Evolutionary conservation across 2,888 invertebrate species (phyloP).

Genomic region (Lydus trimaculatus): DNA sequence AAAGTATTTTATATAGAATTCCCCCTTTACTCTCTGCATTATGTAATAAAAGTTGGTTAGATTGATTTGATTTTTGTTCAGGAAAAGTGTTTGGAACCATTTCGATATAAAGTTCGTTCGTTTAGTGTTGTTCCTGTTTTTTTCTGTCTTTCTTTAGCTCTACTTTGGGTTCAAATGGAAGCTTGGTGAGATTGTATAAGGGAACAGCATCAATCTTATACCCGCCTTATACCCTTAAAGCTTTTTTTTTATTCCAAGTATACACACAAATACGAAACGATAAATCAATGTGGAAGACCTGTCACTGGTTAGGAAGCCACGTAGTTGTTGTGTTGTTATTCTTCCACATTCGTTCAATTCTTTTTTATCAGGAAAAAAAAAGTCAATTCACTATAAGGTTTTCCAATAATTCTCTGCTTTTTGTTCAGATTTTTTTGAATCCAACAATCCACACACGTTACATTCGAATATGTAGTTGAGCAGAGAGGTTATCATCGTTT

Average conservation of each 20-base stretch:
- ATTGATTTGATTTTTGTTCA: conserved; percentile 28
- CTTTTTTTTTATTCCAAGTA: conserved; percentile 56
- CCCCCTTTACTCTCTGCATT: background rate
- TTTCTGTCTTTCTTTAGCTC: background rate
- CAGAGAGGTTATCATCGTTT: background rate
- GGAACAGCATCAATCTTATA: conserved; percentile 57
- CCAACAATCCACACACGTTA: background rate
- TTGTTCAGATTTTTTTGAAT: background rate
- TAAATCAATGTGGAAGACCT: conserved; percentile 60
- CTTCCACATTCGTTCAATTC: conserved; percentile 24
- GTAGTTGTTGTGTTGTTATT: conserved; percentile 42
- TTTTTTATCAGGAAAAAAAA: conserved; percentile 10
- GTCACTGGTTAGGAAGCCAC: conserved; percentile 53
- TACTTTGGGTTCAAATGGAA: conserved; percentile 25
- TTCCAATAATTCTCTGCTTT: no score
- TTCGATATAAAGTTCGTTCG: conserved; percentile 25
- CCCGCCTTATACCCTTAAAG: conserved; percentile 47
- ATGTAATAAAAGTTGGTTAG: background rate
- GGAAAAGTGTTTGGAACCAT: conserved; percentile 31
- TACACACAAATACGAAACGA: conserved; percentile 57
- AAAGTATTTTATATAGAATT: conserved; percentile 1
- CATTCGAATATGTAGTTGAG: background rate
- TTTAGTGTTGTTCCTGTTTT: background rate
- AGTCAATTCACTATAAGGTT: background rate
- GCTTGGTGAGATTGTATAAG: conserved; percentile 49